Percentiles rank a stretch among this genome's conserved stretches.
Conservation (phyloP, 2,888 invertebrate genomes). For the Lissonota sp. region DNA sequence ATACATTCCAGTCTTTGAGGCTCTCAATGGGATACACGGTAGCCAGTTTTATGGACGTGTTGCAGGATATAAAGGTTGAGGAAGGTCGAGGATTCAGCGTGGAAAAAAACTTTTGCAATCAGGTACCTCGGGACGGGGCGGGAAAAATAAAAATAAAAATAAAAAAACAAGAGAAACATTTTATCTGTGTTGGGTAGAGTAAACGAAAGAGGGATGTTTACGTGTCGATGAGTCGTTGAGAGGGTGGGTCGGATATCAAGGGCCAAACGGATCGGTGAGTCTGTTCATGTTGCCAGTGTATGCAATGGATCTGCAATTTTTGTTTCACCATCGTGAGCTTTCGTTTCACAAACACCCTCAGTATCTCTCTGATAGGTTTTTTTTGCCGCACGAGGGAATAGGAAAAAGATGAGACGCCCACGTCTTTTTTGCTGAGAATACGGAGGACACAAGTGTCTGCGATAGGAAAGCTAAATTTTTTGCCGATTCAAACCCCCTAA, state of each 20-base stretch:
- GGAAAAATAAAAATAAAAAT: slow-evolving; percentile 7
- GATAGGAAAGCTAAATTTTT: not conserved
- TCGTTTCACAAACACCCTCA: slow-evolving; percentile 17
- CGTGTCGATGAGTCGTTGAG: slow-evolving; percentile 19
- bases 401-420: not conserved
- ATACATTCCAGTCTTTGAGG: too few species aligned
- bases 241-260: not conserved
- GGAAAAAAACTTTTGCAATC: slow-evolving; percentile 45
- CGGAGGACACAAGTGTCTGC: not conserved
- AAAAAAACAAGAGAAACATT: slow-evolving; percentile 6
- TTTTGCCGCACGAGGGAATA: not conserved
- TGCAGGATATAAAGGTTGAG: not conserved
- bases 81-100: slow-evolving; percentile 10
- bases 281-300: slow-evolving; percentile 36
- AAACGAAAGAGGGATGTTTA: not conserved
- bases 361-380: not conserved
- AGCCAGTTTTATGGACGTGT: slow-evolving; percentile 19
- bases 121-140: not conserved
- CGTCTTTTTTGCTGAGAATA: not conserved
- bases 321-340: slow-evolving; percentile 8
- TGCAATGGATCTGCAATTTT: slow-evolving; percentile 36
- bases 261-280: slow-evolving; percentile 1
- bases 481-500: too few species aligned
- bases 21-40: too few species aligned
- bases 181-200: not conserved